Evolutionary conservation across 2,888 invertebrate species (phyloP).

Genomic region (Nomada goodeniana): DNA sequence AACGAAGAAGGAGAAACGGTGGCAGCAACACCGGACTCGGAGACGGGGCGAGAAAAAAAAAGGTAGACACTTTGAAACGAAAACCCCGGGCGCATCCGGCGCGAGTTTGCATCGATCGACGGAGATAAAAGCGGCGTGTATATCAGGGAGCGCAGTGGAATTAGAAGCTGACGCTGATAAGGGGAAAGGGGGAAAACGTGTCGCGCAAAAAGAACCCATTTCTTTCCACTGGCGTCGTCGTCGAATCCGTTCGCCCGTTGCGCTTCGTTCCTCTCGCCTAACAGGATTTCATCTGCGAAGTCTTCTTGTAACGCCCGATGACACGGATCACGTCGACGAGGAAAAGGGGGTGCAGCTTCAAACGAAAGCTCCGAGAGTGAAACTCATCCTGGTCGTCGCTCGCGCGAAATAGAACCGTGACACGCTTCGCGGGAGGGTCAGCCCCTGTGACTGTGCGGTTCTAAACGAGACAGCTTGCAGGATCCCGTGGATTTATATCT

Average conservation of each 20-base stretch:
- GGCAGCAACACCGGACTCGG: too few relatives aligned
- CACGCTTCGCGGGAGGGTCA: constrained; percentile 27
- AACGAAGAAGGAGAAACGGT: not conserved
- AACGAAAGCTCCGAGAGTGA: constrained; percentile 28
- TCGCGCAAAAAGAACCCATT: constrained; percentile 23
- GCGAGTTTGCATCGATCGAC: constrained; percentile 52
- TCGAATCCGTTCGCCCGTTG: constrained; percentile 2
- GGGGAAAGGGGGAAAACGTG: not conserved
- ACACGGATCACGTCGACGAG: constrained; percentile 32
- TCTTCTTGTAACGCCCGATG: constrained; percentile 42
- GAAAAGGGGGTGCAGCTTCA: constrained; percentile 3
- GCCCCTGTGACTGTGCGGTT: not conserved
- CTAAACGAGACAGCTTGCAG: constrained; percentile 17
- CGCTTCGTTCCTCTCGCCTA: constrained; percentile 16
- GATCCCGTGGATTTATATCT: not conserved
- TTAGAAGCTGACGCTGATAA: constrained; percentile 46
- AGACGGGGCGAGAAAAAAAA: not conserved
- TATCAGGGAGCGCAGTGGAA: constrained; percentile 52
- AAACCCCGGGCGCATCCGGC: constrained; percentile 34
- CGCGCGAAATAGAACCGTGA: constrained; percentile 49
- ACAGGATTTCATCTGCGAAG: constrained; percentile 47
- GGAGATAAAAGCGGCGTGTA: constrained; percentile 54
- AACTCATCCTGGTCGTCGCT: constrained; percentile 40
- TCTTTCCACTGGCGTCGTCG: constrained; percentile 14
- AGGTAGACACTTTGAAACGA: constrained; percentile 44